phyloP scores from a whole-genome alignment of 2,113 vertebrate genomes.

The Neofelis nebulosa region DNA sequence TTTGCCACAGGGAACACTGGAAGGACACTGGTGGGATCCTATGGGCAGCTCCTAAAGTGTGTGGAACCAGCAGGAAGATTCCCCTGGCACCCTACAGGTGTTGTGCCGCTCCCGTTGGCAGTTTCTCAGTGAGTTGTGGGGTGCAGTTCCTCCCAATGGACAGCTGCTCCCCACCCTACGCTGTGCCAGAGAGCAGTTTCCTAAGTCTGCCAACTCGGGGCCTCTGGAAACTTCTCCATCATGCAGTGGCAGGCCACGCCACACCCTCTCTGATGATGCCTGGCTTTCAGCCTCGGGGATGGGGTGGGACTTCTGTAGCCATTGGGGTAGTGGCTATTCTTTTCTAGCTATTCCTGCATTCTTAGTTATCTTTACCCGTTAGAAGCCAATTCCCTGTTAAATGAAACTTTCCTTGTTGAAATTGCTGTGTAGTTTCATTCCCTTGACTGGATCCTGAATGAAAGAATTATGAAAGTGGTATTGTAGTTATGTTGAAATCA shows the following conservation, averaged over 20 bases:
- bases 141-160: not conserved
- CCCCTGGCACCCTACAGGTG: too few relatives aligned
- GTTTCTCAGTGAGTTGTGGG: not conserved
- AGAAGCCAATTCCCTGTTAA: not conserved
- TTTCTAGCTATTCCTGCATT: not conserved
- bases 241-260: not conserved
- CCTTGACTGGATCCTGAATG: not conserved
- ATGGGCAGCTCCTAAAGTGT: not conserved
- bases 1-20: too few relatives aligned
- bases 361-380: not conserved
- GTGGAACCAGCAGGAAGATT: not conserved
- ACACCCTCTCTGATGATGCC: not conserved
- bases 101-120: not conserved
- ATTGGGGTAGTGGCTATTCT: not conserved
- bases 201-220: not conserved
- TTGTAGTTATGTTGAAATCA: not conserved
- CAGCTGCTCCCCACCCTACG: not conserved
- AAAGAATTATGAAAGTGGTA: not conserved
- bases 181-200: not conserved
- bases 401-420: not conserved
- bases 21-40: not conserved
- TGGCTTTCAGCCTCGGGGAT: not conserved
- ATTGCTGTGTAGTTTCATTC: not conserved
- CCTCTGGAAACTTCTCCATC: too few relatives aligned
- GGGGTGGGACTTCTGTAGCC: not conserved